Conservation (phyloP, 2,113 vertebrate genomes). For the Cygnus buccinator region DNA sequence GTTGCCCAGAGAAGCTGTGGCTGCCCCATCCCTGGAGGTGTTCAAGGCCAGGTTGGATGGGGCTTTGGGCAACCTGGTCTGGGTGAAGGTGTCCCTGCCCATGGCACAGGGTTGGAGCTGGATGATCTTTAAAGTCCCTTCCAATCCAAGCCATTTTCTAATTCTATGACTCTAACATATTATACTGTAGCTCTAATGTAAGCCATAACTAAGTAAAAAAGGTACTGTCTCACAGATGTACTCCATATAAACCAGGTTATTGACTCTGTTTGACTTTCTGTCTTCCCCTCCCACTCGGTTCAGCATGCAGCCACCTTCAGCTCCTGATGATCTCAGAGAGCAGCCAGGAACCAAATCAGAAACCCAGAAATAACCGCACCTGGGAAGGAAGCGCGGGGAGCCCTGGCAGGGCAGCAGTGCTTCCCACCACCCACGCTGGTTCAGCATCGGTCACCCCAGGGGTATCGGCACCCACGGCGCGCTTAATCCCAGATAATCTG, state of each 20-base stretch:
- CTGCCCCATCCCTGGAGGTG: not conserved
- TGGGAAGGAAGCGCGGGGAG: not conserved
- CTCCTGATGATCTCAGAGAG: not conserved
- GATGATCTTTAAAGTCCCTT: not conserved
- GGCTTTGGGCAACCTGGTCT: not conserved
- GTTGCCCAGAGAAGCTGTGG: not conserved
- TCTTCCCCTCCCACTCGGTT: not conserved
- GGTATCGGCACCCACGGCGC: not conserved
- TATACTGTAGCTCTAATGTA: not conserved
- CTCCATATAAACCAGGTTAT: not conserved
- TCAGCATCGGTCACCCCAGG: not conserved
- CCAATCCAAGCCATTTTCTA: not conserved
- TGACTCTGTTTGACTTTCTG: constrained; percentile 14
- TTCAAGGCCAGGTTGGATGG: not conserved
- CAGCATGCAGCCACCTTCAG: not conserved
- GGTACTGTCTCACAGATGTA: not conserved
- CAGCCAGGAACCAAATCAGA: not conserved
- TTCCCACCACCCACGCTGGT: not conserved
- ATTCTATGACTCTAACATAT: not conserved
- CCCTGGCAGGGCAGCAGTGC: not conserved
- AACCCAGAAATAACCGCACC: not conserved
- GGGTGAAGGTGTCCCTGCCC: not conserved
- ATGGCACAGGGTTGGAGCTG: not conserved
- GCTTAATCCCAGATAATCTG: not conserved
- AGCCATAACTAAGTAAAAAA: constrained; percentile 14